phyloP scores from a whole-genome alignment of 1,140 invertebrate species.

The Rhopalosiphum padi region DNA sequence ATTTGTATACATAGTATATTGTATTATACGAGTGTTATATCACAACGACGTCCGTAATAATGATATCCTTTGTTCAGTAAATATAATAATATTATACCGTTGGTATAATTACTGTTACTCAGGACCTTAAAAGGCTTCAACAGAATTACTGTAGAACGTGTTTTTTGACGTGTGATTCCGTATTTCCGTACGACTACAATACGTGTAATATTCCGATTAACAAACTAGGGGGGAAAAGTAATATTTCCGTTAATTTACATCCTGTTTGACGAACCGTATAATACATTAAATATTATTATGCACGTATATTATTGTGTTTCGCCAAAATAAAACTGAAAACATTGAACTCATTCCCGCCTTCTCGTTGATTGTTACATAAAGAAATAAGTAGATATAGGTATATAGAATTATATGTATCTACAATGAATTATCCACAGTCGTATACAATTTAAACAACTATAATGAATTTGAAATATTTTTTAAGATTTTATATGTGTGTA shows the following conservation, averaged over 20 bases:
- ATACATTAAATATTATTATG: neutral
- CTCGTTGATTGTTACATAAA: neutral
- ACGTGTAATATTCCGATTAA: neutral
- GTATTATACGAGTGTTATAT: too few species aligned
- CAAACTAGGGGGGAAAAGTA: neutral
- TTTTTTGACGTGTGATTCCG: conserved; percentile 3
- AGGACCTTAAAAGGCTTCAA: neutral
- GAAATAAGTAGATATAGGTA: neutral
- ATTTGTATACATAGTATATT: too few species aligned
- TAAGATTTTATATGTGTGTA: neutral
- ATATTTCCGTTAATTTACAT: neutral
- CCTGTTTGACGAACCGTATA: conserved; percentile 1
- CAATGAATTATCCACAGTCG: neutral
- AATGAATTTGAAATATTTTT: neutral
- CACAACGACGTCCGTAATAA: neutral
- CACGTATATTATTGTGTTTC: neutral
- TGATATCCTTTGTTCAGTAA: neutral
- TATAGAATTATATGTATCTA: neutral
- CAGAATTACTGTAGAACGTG: neutral
- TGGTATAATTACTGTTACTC: neutral
- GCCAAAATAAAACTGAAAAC: neutral
- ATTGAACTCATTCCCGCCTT: neutral
- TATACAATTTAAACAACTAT: neutral
- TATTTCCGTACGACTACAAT: neutral
- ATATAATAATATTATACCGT: neutral